These are phyloP conservation scores for Brenthis ino DNA, from an alignment of 2,888 invertebrate genomes.

Conservation along the genomic window DNA sequence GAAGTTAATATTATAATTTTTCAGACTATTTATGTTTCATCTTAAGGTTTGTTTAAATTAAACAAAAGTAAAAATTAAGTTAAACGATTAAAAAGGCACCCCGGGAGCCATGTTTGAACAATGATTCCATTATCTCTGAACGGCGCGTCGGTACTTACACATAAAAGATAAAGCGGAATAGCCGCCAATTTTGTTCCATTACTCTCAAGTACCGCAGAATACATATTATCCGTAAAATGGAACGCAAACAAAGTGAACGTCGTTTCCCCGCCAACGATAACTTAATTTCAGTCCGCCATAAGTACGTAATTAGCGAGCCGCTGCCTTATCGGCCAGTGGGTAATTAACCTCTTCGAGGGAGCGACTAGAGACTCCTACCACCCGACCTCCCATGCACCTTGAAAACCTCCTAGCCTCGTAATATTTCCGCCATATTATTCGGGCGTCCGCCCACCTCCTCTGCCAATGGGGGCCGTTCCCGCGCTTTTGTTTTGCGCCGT, in stretches of 20 bases:
- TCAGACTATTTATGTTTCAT: constrained; percentile 24
- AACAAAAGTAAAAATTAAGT: constrained; percentile 51
- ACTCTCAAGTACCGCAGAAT: constrained; percentile 71
- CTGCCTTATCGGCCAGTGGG: constrained; percentile 81
- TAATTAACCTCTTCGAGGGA: constrained; percentile 78
- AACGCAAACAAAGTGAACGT: constrained; percentile 81
- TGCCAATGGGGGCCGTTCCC: constrained; percentile 76
- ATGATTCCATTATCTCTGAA: constrained; percentile 71
- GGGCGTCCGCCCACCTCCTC: constrained; percentile 78
- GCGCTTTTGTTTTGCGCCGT: constrained; percentile 80
- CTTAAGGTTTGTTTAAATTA: constrained; percentile 29
- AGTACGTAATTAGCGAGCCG: constrained; percentile 82
- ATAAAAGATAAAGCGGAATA: constrained; percentile 76
- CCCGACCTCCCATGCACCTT: constrained; percentile 68
- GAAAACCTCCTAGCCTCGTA: constrained; percentile 79
- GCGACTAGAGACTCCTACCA: constrained; percentile 48
- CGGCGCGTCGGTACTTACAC: constrained; percentile 57
- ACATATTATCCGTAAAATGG: constrained; percentile 80
- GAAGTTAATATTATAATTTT: constrained; percentile 4
- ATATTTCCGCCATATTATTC: constrained; percentile 82
- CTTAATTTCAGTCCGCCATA: constrained; percentile 82
- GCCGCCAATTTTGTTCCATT: constrained; percentile 79
- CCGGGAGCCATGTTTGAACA: constrained; percentile 66
- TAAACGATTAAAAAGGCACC: constrained; percentile 77
- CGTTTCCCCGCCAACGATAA: constrained; percentile 80